Conservation (phyloP, 2,113 vertebrate species). For the Lepus europaeus region DNA sequence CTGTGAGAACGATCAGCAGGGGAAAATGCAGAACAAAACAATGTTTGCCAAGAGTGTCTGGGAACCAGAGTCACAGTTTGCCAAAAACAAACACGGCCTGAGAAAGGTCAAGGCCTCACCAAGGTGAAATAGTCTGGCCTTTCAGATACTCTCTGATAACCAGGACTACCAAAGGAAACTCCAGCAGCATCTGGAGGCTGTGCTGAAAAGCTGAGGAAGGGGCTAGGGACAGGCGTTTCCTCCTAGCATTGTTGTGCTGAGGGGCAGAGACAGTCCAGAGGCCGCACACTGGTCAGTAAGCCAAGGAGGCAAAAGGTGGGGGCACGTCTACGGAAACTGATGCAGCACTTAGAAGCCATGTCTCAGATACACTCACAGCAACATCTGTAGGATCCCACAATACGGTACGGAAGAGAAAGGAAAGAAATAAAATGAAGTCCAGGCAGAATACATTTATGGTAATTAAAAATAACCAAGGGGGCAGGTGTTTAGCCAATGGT, state of each 20-base stretch:
- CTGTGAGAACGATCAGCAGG: background rate
- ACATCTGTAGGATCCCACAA: background rate
- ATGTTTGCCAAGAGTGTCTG: background rate
- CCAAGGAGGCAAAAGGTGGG: background rate
- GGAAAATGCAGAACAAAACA: constrained; percentile 14
- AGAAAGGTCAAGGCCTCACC: background rate
- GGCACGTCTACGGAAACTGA: background rate
- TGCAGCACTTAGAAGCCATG: background rate
- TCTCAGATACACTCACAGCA: background rate
- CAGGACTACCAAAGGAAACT: background rate
- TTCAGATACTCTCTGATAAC: background rate
- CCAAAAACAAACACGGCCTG: background rate
- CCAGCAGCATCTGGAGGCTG: background rate
- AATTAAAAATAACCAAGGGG: background rate
- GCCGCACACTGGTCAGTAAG: background rate
- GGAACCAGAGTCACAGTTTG: constrained; percentile 16
- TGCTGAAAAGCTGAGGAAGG: background rate
- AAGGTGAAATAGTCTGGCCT: background rate
- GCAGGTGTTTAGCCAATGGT: no score
- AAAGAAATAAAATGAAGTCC: constrained; percentile 32
- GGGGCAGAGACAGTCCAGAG: background rate
- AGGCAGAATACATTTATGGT: constrained; percentile 2
- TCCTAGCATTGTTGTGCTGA: no score
- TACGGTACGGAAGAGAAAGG: background rate
- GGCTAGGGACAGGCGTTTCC: background rate